phyloP scores from a whole-genome alignment of 2,888 invertebrate species.

The Ophion costatus region DNA sequence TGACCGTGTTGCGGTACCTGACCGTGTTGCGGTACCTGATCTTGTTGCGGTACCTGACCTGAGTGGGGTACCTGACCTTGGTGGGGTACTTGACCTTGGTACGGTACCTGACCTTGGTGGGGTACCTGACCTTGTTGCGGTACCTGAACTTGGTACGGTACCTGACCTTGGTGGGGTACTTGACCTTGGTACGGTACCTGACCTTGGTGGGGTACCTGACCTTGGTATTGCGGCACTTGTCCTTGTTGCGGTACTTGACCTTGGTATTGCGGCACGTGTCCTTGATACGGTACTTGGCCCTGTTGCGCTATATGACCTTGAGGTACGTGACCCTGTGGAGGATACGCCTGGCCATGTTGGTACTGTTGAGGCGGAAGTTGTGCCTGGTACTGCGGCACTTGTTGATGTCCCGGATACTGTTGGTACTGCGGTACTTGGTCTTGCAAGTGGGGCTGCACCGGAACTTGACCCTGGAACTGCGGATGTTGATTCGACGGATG shows the following conservation, averaged over 20 bases:
- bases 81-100: conserved; percentile 37
- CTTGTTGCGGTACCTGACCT: conserved; percentile 68
- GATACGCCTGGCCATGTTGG: conserved; percentile 65
- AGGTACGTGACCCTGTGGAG: conserved; percentile 62
- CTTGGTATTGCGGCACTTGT: conserved; percentile 20
- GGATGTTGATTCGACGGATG: conserved; percentile 66
- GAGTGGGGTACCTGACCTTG: conserved; percentile 66
- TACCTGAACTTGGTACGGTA: conserved; percentile 64
- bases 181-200: conserved; percentile 38
- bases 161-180: conserved; percentile 46
- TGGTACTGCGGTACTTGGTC: conserved; percentile 61
- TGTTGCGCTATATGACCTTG: conserved; percentile 65
- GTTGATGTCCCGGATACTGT: conserved; percentile 61
- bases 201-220: conserved; percentile 9
- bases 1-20: conserved; percentile 68
- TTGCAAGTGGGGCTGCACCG: conserved; percentile 63
- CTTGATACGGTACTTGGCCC: conserved; percentile 62
- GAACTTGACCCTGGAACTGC: conserved; percentile 68
- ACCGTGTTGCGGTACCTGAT: conserved; percentile 64
- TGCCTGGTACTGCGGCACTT: conserved; percentile 67
- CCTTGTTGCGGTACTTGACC: conserved; percentile 29
- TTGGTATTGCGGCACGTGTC: conserved; percentile 56
- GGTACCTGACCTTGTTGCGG: conserved; percentile 60
- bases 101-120: conserved; percentile 52
- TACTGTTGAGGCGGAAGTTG: conserved; percentile 57